Evolutionary conservation across 2,113 vertebrate species (phyloP), one percentile per base, ranked within the genome.

Genomic region (Suncus etruscus): DNA sequence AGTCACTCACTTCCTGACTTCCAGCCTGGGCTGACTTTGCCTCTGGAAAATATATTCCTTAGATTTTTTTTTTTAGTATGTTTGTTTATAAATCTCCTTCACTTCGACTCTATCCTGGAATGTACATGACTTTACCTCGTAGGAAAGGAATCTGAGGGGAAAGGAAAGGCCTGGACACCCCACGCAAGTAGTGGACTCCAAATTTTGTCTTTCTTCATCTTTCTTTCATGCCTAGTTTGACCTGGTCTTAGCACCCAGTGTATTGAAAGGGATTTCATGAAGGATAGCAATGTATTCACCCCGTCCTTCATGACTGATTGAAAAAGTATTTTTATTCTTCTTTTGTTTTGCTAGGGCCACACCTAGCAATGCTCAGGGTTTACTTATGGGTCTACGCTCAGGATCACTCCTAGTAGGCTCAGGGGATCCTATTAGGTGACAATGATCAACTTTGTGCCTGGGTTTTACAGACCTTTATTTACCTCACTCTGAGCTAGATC

Each of bases 1-100:
- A 92, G 54, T 87, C 87, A 78, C 77, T 93, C 61, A 87, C 83
- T 96, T 95, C 87, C 87, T 92, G 92, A 79, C 74, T 91, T 92
- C 39, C 25, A 73, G 39, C 68, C 65, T 58, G 89, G 70, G 73
- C 69, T 94, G 61, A 74, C 61, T 91, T 70, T 81, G 80, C 15
- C 58, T 90, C 72, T 68, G 51, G 45, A 22, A 76, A 75, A 51
- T 32, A 39, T 47, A 73, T 32, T 83, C 48, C 48, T 91, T 76
- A 61, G 84, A 82, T 63, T 77, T 92, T 29, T 88, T 70, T 90
- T 73, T 47, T 58, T 39, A 39, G 54, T 54, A 16, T 54, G 74
- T 47, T 80, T 82, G 61, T 80, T 89, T 82, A 24, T 82, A 89
- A 74, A 61, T 79, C n/a, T 11, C 22, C 72, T 90, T 83, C 68